Evolutionary conservation across 1,140 invertebrate genomes (phyloP).

Genomic region (Drosophila pectinifera): DNA sequence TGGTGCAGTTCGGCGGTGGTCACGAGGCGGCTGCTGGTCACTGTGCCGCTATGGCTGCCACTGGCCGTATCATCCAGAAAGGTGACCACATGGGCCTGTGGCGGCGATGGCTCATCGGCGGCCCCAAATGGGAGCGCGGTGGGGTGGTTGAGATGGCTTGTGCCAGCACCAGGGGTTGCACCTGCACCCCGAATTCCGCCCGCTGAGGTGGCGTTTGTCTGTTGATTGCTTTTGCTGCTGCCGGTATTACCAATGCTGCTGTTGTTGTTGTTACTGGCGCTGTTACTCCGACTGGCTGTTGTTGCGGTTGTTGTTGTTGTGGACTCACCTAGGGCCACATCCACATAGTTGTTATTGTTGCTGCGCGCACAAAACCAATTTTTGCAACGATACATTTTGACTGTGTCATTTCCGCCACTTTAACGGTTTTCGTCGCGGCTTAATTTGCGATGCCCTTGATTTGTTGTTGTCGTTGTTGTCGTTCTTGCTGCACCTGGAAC

Average conservation of each 20-base stretch:
- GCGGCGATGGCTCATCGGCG: slow-evolving; percentile 52
- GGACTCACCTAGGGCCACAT: slow-evolving; percentile 72
- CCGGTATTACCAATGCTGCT: slow-evolving; percentile 32
- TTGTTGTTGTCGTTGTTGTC: slow-evolving; percentile 41
- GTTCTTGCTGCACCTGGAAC: slow-evolving; percentile 13
- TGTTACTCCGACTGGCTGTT: slow-evolving; percentile 17
- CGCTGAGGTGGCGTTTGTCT: slow-evolving; percentile 41
- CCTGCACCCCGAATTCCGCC: slow-evolving; percentile 13
- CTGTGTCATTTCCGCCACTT: slow-evolving; percentile 79
- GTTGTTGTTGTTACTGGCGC: slow-evolving; percentile 24
- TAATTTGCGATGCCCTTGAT: slow-evolving; percentile 25
- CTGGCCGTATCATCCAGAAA: slow-evolving; percentile 78
- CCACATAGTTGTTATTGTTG: slow-evolving; percentile 84
- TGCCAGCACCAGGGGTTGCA: slow-evolving; percentile 11
- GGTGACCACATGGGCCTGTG: slow-evolving; percentile 76
- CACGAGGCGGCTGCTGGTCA: slow-evolving; percentile 78
- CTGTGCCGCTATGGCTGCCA: slow-evolving; percentile 67
- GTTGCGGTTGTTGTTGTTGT: slow-evolving; percentile 14
- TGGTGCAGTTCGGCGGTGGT: slow-evolving; percentile 79
- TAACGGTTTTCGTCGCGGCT: slow-evolving; percentile 54
- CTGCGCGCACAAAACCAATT: slow-evolving; percentile 86
- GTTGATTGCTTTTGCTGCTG: slow-evolving; percentile 69
- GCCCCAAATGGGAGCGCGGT: slow-evolving; percentile 13
- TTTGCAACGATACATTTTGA: slow-evolving; percentile 85
- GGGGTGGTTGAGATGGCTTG: slow-evolving; percentile 15